These are phyloP conservation scores for Apoderus coryli DNA, from an alignment of 2,888 invertebrate species.

Conservation along the genomic window DNA sequence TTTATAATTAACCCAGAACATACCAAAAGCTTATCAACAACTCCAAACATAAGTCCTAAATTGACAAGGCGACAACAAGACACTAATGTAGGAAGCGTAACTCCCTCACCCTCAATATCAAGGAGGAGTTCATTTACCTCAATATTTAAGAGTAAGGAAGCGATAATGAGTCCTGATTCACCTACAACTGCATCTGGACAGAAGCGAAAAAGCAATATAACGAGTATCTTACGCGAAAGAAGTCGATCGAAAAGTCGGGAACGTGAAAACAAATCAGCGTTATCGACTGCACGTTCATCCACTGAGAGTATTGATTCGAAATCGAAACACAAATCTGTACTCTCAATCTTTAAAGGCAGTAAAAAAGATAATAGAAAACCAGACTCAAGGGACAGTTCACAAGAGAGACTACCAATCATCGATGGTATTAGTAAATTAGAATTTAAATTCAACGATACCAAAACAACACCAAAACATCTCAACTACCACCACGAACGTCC, in stretches of 20 bases:
- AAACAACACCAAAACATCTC: constrained; percentile 14
- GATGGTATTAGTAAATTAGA: constrained; percentile 35
- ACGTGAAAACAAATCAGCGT: constrained; percentile 32
- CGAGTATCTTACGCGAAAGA: constrained; percentile 32
- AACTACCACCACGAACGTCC: constrained; percentile 52
- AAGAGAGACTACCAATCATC: constrained; percentile 23
- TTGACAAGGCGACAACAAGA: constrained; percentile 28
- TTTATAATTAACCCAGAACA: too few species aligned
- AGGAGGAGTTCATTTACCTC: constrained; percentile 72
- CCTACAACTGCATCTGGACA: constrained; percentile 35
- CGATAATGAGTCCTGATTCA: constrained; percentile 47
- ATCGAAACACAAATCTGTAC: constrained; percentile 47
- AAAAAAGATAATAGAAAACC: constrained; percentile 36
- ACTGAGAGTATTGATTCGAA: constrained; percentile 32
- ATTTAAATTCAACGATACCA: constrained; percentile 24
- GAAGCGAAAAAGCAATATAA: constrained; percentile 26
- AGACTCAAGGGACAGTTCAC: constrained; percentile 17
- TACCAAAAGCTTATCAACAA: constrained; percentile 22
- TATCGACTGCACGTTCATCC: constrained; percentile 39
- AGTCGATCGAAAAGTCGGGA: constrained; percentile 51
- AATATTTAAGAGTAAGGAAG: constrained; percentile 59
- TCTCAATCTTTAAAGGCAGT: constrained; percentile 52
- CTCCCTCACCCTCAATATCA: constrained; percentile 59
- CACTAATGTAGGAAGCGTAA: constrained; percentile 25
- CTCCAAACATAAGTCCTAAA: constrained; percentile 35